phyloP scores from a whole-genome alignment of 2,797 vertebrate genomes.

The Mallotus villosus region DNA sequence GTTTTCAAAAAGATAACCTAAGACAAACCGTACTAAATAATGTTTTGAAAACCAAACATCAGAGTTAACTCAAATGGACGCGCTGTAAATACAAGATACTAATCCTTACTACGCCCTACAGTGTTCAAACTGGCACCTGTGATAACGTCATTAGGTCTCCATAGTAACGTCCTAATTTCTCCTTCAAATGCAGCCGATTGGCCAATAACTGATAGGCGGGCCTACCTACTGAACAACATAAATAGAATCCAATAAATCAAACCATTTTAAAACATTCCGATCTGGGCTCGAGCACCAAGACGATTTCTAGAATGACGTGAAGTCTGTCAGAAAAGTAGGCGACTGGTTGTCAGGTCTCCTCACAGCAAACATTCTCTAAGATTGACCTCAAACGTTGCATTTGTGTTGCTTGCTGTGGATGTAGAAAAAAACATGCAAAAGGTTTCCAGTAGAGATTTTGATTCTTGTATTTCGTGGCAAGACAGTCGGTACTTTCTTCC shows the following conservation, averaged over 20 bases:
- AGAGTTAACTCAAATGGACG: not conserved
- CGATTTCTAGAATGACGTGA: not conserved
- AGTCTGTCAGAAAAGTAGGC: not conserved
- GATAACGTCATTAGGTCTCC: not conserved
- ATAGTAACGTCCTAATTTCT: not conserved
- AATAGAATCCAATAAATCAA: not conserved
- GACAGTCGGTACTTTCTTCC: not conserved
- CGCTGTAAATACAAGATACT: not conserved
- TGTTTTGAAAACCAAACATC: not conserved
- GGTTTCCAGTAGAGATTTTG: not conserved
- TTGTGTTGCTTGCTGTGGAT: not conserved
- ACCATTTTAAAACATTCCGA: not conserved
- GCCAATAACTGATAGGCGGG: not conserved
- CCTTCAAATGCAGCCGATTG: not conserved
- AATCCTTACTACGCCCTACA: not conserved
- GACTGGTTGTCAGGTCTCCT: not conserved
- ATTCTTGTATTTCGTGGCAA: not conserved
- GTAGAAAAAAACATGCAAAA: not conserved
- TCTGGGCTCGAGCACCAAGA: not conserved
- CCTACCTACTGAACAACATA: not conserved
- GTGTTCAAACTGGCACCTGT: not conserved
- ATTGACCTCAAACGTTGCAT: not conserved
- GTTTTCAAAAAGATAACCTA: slow-evolving; percentile 2
- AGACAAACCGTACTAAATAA: not conserved
- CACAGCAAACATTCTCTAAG: not conserved